phyloP scores from a whole-genome alignment of 2,797 vertebrate genomes.

The Pogonophryne albipinna region DNA sequence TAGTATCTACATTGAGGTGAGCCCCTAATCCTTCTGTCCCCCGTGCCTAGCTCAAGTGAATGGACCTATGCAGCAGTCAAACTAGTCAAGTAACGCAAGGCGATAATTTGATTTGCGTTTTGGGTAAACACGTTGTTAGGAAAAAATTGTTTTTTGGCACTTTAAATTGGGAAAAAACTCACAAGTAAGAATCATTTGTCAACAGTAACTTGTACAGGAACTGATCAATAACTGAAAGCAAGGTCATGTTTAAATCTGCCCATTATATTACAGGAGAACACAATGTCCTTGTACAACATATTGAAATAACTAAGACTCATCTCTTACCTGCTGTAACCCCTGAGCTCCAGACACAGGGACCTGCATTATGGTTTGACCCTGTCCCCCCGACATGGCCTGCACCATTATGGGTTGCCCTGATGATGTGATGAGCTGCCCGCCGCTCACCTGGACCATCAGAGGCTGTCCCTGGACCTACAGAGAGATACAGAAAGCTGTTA shows the following conservation, averaged over 20 bases:
- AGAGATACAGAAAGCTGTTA: conserved; percentile 42
- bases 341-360: conserved; percentile 97
- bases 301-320: neutral
- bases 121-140: too few relatives aligned
- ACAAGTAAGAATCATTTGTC: neutral
- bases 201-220: neutral
- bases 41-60: too few relatives aligned
- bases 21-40: too few relatives aligned
- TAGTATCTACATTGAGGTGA: too few relatives aligned
- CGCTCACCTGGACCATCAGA: conserved; percentile 99
- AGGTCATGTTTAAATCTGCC: neutral
- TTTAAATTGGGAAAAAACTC: neutral
- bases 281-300: neutral
- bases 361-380: conserved; percentile 99
- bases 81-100: too few relatives aligned
- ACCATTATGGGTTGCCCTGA: conserved; percentile 99
- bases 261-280: neutral
- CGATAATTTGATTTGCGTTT: too few relatives aligned
- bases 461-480: conserved; percentile 96
- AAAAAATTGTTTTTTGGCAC: neutral
- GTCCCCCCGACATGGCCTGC: conserved; percentile 94
- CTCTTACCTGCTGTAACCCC: conserved; percentile 94
- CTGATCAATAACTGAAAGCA: neutral
- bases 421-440: conserved; percentile 98
- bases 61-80: too few relatives aligned